Evolutionary conservation across 2,797 vertebrate genomes (phyloP), one percentile per base, ranked within the genome.

Genomic region (Anabacerthia variegaticeps): DNA sequence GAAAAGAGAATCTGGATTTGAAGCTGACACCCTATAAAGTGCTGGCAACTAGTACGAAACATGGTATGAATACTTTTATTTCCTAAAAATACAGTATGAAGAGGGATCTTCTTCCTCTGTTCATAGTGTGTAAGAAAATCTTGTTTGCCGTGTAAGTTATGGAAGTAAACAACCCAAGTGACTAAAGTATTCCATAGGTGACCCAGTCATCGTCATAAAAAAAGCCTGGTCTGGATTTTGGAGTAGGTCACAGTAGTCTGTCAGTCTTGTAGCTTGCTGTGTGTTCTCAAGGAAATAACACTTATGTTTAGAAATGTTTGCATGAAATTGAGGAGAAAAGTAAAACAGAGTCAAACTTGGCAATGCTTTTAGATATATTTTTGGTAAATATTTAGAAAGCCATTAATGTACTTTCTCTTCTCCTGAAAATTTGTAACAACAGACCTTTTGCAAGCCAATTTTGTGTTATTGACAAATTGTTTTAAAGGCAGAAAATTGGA

Each of bases 1-100:
- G 99, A 58, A 99, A 99, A 95, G 99, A 99, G 96, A 99, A 99
- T 91, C 95, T 99, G 97, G 99, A 99, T 98, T 98, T 99, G 96
- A 99, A 99, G 95, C 93, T 99, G 97, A 99, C 99, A 2, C 99
- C 99, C 4, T 99, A 99, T 95, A 99, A 99, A 97, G 99, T 99
- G 20, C 97, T 99, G 94, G 99, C 99, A 90, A 99, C 99, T 26
- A 99, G 99, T 98, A 99, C 99, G 28, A 99, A 99, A 65, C 99
- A 99, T 26, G 99, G 99, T 99, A 96, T 93, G 96, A 69, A 24
- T 80, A 48, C 6, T 19, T 75, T 12, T 8, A 22, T 63, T 88
- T 73, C 14, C 10, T 48, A 41, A 37, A 68, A 55, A 30, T 37
- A 21, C 2, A 12, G 3, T 41, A 10, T 27, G 32, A 32, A 23